These are phyloP conservation scores for Ctenoplectra terminalis DNA, from an alignment of 1,140 invertebrate genomes.

Conservation along the genomic window DNA sequence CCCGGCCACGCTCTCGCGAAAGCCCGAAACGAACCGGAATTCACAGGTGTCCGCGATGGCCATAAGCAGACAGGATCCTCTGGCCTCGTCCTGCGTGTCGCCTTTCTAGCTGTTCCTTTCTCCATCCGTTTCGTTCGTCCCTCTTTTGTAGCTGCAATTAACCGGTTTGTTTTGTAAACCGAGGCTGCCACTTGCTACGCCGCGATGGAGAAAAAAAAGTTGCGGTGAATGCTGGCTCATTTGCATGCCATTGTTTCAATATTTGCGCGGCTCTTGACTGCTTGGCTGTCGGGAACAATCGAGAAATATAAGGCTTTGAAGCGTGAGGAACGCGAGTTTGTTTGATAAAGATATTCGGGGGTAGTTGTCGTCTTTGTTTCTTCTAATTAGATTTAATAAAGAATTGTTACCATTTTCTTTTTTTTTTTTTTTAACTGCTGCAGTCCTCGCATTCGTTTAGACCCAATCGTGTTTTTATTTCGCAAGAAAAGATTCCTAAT, in stretches of 20 bases:
- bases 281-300: constrained; percentile 4
- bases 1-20: background rate
- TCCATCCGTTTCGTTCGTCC: background rate
- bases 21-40: constrained; percentile 41
- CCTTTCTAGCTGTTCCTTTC: background rate
- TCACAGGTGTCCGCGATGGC: constrained; percentile 40
- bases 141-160: constrained; percentile 28
- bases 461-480: too few species aligned
- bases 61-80: constrained; percentile 10
- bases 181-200: constrained; percentile 24
- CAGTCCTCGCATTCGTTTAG: too few species aligned
- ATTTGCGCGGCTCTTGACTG: constrained; percentile 6
- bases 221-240: constrained; percentile 23
- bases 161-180: constrained; percentile 49
- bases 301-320: background rate
- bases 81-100: constrained; percentile 11
- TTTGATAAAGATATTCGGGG: background rate
- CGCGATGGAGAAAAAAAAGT: background rate
- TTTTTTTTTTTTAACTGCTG: too few species aligned
- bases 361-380: too few species aligned
- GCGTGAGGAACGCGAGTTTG: background rate
- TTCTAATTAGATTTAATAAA: too few species aligned
- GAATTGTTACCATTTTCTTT: too few species aligned
- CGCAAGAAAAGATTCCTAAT: too few species aligned
- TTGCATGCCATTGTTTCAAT: constrained; percentile 50